A percentile compares a stretch with the other conserved stretches of the same genome.
Evolutionary conservation across 1,140 invertebrate species (phyloP).

Genomic region (Cherax quadricarinatus): DNA sequence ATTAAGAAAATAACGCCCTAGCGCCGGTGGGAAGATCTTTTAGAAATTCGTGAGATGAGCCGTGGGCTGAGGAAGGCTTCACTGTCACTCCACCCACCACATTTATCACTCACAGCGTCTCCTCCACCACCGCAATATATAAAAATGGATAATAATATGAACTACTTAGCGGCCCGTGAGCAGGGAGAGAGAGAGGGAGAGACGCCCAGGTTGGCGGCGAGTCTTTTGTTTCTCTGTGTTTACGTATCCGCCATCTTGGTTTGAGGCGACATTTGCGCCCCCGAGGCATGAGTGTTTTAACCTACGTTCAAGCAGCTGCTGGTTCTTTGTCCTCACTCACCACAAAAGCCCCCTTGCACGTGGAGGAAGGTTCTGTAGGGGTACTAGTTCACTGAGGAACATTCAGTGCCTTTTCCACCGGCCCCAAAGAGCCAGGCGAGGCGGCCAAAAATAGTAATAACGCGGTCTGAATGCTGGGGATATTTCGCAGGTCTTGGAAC

Average conservation of each 20-base stretch:
- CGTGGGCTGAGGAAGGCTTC: not conserved
- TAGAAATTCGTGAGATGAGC: no score
- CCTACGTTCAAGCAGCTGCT: conserved; percentile 22
- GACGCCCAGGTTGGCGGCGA: conserved; percentile 20
- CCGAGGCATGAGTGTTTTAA: conserved; percentile 34
- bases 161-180: conserved; percentile 27
- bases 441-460: conserved; percentile 40
- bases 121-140: conserved; percentile 20
- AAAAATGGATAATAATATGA: conserved; percentile 38
- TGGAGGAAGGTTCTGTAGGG: not conserved
- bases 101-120: conserved; percentile 10
- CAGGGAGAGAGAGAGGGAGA: not conserved
- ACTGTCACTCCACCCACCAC: not conserved
- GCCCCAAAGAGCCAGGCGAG: conserved; percentile 10
- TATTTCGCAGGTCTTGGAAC: not conserved
- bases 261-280: conserved; percentile 36
- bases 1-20: no score
- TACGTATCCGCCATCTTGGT: conserved; percentile 41
- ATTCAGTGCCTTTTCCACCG: not conserved
- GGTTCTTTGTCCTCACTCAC: conserved; percentile 22
- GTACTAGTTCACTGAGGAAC: not conserved
- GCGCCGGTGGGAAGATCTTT: no score
- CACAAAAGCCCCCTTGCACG: conserved; percentile 3
- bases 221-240: conserved; percentile 30
- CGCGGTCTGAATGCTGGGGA: not conserved